A percentile compares a stretch with the other conserved stretches of the same genome.
Conservation (phyloP, 2,888 invertebrate genomes). For the Pecten maximus region DNA sequence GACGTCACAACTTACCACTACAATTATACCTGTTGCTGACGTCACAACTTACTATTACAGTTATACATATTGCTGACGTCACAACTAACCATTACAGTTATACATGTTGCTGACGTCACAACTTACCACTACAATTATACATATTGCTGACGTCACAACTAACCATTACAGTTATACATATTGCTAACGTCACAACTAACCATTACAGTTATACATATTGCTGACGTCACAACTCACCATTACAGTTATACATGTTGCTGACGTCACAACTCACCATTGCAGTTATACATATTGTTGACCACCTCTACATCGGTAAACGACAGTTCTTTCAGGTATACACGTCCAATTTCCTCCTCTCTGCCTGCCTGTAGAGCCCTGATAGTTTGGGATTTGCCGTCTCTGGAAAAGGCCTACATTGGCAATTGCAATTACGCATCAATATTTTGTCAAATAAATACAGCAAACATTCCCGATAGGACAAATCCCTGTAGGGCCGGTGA, state of each 20-base stretch:
- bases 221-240: neutral
- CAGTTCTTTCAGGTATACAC: conserved; percentile 75
- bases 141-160: neutral
- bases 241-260: conserved; percentile 23
- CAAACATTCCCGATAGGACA: no score
- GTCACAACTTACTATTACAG: neutral
- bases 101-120: neutral
- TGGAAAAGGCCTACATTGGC: conserved; percentile 73
- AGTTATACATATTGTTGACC: conserved; percentile 77
- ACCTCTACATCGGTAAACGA: conserved; percentile 75
- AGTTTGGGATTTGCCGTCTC: conserved; percentile 73
- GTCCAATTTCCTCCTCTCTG: conserved; percentile 70
- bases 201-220: conserved; percentile 14
- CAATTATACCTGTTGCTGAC: neutral
- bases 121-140: neutral
- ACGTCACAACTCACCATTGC: conserved; percentile 67
- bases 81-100: neutral
- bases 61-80: neutral
- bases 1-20: neutral
- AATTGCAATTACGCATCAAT: no score
- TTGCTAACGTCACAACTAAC: neutral
- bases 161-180: neutral
- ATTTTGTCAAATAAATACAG: no score
- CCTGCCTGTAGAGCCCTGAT: conserved; percentile 67
- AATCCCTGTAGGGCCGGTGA: no score